Evolutionary conservation across 1,140 invertebrate genomes (phyloP).

Genomic region (Cydia strobilella): DNA sequence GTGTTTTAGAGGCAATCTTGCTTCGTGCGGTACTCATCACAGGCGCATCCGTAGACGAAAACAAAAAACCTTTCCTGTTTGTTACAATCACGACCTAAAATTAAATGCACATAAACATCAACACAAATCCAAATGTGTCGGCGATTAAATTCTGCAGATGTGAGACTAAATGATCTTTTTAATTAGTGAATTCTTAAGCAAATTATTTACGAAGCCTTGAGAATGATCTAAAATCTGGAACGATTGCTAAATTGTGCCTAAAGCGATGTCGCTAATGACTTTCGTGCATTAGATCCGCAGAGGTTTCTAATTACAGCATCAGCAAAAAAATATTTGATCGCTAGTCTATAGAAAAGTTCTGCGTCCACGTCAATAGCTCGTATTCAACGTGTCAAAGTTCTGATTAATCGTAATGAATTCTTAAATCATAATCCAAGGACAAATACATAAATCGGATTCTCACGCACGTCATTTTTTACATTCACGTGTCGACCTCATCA

Average conservation of each 20-base stretch:
- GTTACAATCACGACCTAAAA: constrained; percentile 41
- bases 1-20: constrained; percentile 54
- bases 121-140: constrained; percentile 1
- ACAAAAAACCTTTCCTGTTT: constrained; percentile 48
- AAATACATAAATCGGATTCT: constrained; percentile 12
- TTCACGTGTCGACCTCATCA: constrained; percentile 44
- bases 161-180: not conserved
- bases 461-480: constrained; percentile 24
- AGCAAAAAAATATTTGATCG: not conserved
- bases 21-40: constrained; percentile 42
- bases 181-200: constrained; percentile 9
- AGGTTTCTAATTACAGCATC: constrained; percentile 13
- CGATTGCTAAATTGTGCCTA: constrained; percentile 20
- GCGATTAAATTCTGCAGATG: not conserved
- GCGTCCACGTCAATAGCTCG: not conserved
- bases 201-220: constrained; percentile 2
- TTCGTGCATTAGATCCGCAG: constrained; percentile 18
- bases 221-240: constrained; percentile 4
- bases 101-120: constrained; percentile 40
- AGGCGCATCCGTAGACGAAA: constrained; percentile 47
- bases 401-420: not conserved
- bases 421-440: constrained; percentile 22
- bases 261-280: constrained; percentile 29
- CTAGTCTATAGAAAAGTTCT: not conserved
- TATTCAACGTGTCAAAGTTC: not conserved